These are phyloP conservation scores for Betta splendens DNA, from an alignment of 2,797 vertebrate species.

Conservation along the genomic window DNA sequence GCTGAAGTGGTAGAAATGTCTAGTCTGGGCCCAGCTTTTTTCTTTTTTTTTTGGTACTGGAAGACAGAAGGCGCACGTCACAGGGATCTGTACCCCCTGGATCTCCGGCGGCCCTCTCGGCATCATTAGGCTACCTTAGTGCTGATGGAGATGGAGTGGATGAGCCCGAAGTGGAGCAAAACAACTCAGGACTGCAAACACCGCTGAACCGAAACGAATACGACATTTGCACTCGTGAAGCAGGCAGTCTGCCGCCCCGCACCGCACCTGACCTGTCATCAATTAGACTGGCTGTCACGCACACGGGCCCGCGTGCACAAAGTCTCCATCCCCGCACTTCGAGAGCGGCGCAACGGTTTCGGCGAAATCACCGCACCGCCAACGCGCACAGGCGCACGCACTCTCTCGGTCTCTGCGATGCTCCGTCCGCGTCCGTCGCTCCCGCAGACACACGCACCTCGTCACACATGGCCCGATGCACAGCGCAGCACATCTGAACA, in stretches of 20 bases:
- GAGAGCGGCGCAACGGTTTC: constrained; percentile 38
- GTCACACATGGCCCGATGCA: constrained; percentile 18
- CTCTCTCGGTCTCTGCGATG: neutral
- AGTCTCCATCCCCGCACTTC: constrained; percentile 58
- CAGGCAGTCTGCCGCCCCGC: constrained; percentile 25
- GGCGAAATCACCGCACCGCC: constrained; percentile 37
- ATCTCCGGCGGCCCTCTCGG: constrained; percentile 60
- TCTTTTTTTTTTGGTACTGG: constrained; percentile 36
- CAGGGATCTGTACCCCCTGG: constrained; percentile 51
- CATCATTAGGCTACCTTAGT: constrained; percentile 61
- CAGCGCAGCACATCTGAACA: constrained; percentile 51
- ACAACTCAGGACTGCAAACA: constrained; percentile 58
- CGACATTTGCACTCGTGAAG: constrained; percentile 29
- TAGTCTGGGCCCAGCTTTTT: constrained; percentile 31
- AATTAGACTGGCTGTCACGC: constrained; percentile 29
- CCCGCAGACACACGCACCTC: constrained; percentile 5
- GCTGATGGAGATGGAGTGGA: constrained; percentile 69
- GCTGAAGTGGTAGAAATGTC: constrained; percentile 22
- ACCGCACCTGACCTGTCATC: constrained; percentile 26
- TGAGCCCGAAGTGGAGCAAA: constrained; percentile 54
- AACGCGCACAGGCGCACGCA: constrained; percentile 9
- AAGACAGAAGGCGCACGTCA: constrained; percentile 53
- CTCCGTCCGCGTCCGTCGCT: neutral
- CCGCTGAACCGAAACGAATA: constrained; percentile 22
- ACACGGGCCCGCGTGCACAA: constrained; percentile 22